Base-by-base conservation (phyloP, 2,113 vertebrate species). In the Aphyosemion australe region DNA sequence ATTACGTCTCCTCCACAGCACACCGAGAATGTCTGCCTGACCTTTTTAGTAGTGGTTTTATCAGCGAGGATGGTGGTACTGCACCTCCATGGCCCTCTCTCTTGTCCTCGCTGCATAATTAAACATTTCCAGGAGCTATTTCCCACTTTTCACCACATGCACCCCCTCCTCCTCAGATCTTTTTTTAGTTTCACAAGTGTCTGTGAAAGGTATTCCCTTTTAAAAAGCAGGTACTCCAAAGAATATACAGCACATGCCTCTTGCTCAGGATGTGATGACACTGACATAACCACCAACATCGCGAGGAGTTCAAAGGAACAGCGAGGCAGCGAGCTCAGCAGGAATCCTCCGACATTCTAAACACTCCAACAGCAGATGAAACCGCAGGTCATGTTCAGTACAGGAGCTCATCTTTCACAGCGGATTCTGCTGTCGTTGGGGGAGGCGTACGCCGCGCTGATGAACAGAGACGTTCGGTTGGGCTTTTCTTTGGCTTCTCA, bases 1-100 rank as follows among this genome's bases (percentile, higher is more conserved):
- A 90, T 88, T 86, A 85, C 64, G 74, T 84, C 80, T 72, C 65
- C 31, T 26, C 26, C 26, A 26, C 3, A 41, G 79, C 61, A 65
- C 77, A 73, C 51, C 70, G 59, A 61, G 67, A 52, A 54, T 67
- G 65, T 78, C 68, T 61, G 69, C 72, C 71, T 72, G 84, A 83
- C 77, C 85, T 83, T 83, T 82, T 65, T 72, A 69, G 86, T 63
- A 70, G 82, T 67, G 59, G 72, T 78, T 83, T 83, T 57, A 83
- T 85, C 75, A 78, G 81, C 67, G 19, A 68, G 67, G 43, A 79
- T 58, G 77, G 73, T 72, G 68, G 72, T 64, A 52, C 57, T 34
- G 68, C 60, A 56, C 79, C 66, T 68, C 63, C 18, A 11, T 19
- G 52, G 46, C 53, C 31, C 62, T 41, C 77, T 54, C 52, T 11